A percentile compares a stretch with the other conserved stretches of the same genome.
Conservation (phyloP, 1,140 invertebrate species). For the Popillia japonica region DNA sequence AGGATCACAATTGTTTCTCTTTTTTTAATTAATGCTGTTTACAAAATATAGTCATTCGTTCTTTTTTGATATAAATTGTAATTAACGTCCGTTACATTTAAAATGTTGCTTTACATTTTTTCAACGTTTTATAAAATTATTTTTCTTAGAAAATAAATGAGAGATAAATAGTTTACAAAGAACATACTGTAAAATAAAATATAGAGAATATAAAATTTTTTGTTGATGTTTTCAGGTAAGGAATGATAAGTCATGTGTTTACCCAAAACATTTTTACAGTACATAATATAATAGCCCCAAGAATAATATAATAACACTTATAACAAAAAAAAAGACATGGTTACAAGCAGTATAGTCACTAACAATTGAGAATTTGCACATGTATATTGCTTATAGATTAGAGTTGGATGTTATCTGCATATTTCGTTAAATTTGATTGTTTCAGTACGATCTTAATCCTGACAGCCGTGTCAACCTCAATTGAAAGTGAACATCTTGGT, state of each 20-base stretch:
- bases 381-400: background rate
- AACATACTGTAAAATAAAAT: constrained; percentile 32
- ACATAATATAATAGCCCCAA: background rate
- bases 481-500: background rate
- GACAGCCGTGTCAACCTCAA: background rate
- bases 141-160: constrained; percentile 24
- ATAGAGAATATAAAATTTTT: constrained; percentile 27
- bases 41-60: constrained; percentile 13
- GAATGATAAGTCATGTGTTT: constrained; percentile 32
- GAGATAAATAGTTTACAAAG: background rate
- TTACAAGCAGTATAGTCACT: constrained; percentile 20
- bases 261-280: constrained; percentile 17
- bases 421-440: background rate
- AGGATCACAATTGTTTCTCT: background rate
- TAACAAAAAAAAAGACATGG: constrained; percentile 18
- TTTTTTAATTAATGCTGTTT: constrained; percentile 5
- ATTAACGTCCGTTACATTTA: constrained; percentile 5
- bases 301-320: constrained; percentile 19
- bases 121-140: constrained; percentile 2
- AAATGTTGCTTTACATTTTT: background rate
- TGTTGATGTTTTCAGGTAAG: constrained; percentile 2
- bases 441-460: background rate
- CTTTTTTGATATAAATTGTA: constrained; percentile 12
- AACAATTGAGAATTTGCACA: background rate
- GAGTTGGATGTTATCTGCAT: background rate